Evolutionary conservation across 2,888 invertebrate genomes (phyloP), one percentile per base, ranked within the genome.

Genomic region (Ichneumon xanthorius): DNA sequence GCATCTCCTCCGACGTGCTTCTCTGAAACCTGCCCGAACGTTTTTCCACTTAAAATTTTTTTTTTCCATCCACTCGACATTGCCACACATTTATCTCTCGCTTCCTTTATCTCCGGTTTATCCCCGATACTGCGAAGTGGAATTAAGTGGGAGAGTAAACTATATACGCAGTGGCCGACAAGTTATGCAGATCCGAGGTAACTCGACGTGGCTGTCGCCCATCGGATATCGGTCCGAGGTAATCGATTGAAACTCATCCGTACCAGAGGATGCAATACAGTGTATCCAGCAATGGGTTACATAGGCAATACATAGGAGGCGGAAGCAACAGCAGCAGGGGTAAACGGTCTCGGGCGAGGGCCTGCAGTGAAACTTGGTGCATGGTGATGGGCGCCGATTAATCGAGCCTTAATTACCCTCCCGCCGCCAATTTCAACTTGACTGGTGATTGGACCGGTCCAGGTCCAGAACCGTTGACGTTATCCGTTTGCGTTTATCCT

Each of bases 211-310:
- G 71, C 72, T 61, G 77, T 76, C 80, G 58, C 71, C 33, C 63
- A 55, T 63, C 79, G 83, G 75, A 83, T 84, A 84, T 80, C 84
- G 72, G 77, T 37, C 80, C 50, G 76, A 77, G 77, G 68, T 84
- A 78, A 78, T 73, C 84, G 84, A 84, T 84, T 55, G 78, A 70
- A 73, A 73, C 61, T 68, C 53, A 16, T 58, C 48, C n/a, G 48
- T 80, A 53, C 9, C 67, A 22, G 67, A 11, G 33, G 55, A 40
- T 71, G 71, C 72, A 82, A 72, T 72, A 1, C 45, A 67, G 78
- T 63, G 48, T 26, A 19, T n/a, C 37, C 37, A 22, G 76, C 63
- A 82, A 72, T 82, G 40, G 26, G 26, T 16, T 30, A 63, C 50
- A 75, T 73, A 40, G 45, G 19, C 19, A 50, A n/a, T 40, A 80